Conservation (phyloP, 2,888 invertebrate genomes). For the Neoascia interrupta region DNA sequence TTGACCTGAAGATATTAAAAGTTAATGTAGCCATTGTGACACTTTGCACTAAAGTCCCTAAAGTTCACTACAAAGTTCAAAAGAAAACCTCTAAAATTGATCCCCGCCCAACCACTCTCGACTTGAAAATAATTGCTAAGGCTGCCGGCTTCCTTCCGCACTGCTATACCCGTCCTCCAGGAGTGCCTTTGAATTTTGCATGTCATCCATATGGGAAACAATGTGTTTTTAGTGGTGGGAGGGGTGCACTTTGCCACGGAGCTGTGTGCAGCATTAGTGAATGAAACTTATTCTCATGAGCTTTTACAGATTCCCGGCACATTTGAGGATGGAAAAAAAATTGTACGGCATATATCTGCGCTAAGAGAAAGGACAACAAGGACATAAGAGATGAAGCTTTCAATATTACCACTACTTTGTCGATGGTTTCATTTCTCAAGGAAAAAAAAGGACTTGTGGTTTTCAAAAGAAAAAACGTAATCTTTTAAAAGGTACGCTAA, state of each 20-base stretch:
- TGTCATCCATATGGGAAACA: constrained; percentile 21
- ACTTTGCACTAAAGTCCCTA: constrained; percentile 7
- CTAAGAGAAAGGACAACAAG: no score
- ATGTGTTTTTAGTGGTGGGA: not conserved
- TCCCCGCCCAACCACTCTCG: constrained; percentile 38
- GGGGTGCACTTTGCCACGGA: no score
- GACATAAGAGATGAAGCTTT: no score
- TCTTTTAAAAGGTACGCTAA: no score
- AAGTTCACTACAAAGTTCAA: constrained; percentile 47
- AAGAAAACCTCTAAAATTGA: constrained; percentile 61
- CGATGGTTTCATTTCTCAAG: constrained; percentile 29
- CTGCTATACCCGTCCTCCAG: constrained; percentile 4
- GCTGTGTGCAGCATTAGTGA: no score
- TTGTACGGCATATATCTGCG: no score
- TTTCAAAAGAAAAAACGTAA: no score
- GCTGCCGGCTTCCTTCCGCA: constrained; percentile 2
- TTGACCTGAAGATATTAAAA: constrained; percentile 49
- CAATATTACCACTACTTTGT: no score
- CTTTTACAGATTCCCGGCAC: no score
- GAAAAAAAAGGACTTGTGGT: no score
- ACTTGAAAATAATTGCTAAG: constrained; percentile 52
- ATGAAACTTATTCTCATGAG: constrained; percentile 20
- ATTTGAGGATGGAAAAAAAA: no score
- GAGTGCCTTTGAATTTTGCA: constrained; percentile 38
- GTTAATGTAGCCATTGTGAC: constrained; percentile 36